Percentiles rank a stretch among this genome's conserved stretches.
These are phyloP conservation scores for Macaca fascicularis DNA, from an alignment of 2,113 vertebrate genomes.

Conservation along the genomic window T2T-MFA8v1.1 NC_088380.1:75818001-75818500, in stretches of 20 bases:
- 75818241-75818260: conserved; percentile 67
- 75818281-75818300: conserved; percentile 41
- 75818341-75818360: conserved; percentile 73
- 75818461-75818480: background rate
- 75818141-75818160: background rate
- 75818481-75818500: background rate
- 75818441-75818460: background rate
- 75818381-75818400: conserved; percentile 37
- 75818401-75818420: conserved; percentile 22
- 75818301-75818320: conserved; percentile 63
- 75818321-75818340: conserved; percentile 76
- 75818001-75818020: background rate
- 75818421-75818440: background rate
- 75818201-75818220: background rate
- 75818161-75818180: background rate
- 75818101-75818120: background rate
- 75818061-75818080: background rate
- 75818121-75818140: background rate
- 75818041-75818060: background rate
- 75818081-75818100: background rate
- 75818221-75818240: background rate
- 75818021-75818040: background rate
- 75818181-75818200: background rate
- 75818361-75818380: conserved; percentile 64
- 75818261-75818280: conserved; percentile 58